phyloP scores from a whole-genome alignment of 2,888 invertebrate genomes.

The Cosmia trapezina region DNA sequence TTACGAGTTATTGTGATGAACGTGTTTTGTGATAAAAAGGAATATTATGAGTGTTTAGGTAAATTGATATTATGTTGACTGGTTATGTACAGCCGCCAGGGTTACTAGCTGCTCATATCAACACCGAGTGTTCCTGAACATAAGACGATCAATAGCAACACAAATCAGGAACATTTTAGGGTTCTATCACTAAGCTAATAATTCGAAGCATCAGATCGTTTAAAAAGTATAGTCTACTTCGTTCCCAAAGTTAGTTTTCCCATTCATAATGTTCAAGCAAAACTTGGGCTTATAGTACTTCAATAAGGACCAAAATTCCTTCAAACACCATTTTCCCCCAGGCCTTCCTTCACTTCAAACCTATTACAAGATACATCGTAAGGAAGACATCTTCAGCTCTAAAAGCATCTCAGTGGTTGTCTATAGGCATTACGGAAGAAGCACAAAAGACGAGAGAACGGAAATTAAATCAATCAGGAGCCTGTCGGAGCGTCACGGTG shows the following conservation, averaged over 20 bases:
- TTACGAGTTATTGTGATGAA: conserved; percentile 37
- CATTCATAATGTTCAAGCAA: background rate
- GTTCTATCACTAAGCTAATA: background rate
- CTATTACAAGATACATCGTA: conserved; percentile 2
- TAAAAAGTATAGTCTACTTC: background rate
- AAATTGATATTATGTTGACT: conserved; percentile 1
- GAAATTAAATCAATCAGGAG: conserved; percentile 72
- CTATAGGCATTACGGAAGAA: conserved; percentile 54
- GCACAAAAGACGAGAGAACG: conserved; percentile 53
- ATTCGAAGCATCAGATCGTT: background rate
- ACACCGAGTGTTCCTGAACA: background rate
- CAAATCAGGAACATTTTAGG: background rate
- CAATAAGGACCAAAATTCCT: background rate
- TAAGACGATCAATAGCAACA: background rate
- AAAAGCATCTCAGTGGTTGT: conserved; percentile 54
- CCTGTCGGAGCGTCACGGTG: conserved; percentile 36
- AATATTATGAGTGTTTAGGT: conserved; percentile 12
- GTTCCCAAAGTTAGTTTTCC: no score
- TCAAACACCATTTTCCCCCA: background rate
- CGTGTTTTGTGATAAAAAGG: conserved; percentile 18
- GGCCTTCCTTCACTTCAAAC: background rate
- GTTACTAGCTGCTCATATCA: background rate
- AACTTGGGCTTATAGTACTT: background rate
- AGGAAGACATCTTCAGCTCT: conserved; percentile 26
- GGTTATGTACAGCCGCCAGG: background rate